Percentiles rank a stretch among this genome's conserved stretches.
These are phyloP conservation scores for Uromys caudimaculatus DNA, from an alignment of 2,797 vertebrate species.

Conservation along the genomic window DNA sequence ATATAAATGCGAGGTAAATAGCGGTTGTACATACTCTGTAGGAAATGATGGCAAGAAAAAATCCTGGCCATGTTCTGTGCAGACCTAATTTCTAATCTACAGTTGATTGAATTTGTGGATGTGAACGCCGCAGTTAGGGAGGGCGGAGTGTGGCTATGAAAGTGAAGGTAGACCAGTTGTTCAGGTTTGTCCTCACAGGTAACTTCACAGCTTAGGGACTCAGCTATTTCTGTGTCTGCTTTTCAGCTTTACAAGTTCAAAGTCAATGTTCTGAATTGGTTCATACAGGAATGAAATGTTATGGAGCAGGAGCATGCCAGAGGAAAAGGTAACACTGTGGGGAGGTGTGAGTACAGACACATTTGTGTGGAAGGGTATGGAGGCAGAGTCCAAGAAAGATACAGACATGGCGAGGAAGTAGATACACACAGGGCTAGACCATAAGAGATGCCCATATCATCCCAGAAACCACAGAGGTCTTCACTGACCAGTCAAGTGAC, in stretches of 20 bases:
- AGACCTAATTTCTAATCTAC: neutral
- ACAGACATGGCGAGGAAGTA: neutral
- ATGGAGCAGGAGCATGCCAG: neutral
- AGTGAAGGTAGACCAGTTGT: neutral
- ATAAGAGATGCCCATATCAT: neutral
- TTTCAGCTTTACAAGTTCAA: slow-evolving; percentile 1
- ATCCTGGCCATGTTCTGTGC: neutral
- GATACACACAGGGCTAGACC: neutral
- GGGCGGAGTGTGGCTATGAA: too few relatives aligned
- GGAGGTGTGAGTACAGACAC: neutral
- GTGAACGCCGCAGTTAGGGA: neutral
- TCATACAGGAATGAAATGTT: neutral
- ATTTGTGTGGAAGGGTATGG: neutral
- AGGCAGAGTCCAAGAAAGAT: neutral
- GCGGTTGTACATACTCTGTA: neutral
- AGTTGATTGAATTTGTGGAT: neutral
- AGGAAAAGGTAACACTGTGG: neutral
- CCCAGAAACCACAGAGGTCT: neutral
- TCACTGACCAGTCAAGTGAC: neutral
- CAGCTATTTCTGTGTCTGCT: neutral
- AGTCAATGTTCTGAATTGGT: neutral
- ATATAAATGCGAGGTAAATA: neutral
- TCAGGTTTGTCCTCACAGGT: neutral
- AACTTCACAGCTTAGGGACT: neutral
- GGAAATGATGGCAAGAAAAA: neutral